A percentile compares a stretch with the other conserved stretches of the same genome.
These are phyloP conservation scores for Dendroctonus ponderosae DNA, from an alignment of 1,140 invertebrate species.

Conservation along the genomic window DNA sequence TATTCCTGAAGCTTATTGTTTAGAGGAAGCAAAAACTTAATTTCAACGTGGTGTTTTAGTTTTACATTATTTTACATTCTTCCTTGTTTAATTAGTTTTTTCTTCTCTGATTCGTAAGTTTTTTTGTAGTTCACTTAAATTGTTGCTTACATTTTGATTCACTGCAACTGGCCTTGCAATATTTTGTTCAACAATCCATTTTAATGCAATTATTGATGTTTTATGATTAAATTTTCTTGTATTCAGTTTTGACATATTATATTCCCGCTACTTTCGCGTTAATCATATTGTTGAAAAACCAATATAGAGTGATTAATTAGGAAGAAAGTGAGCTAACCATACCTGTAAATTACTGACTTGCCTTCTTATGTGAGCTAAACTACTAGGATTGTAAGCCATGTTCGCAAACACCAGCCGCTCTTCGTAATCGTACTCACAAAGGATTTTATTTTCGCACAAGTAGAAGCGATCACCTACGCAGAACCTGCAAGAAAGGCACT, in stretches of 20 bases:
- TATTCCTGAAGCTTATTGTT: too few species aligned
- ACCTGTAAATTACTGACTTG: constrained; percentile 79
- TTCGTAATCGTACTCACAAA: constrained; percentile 97
- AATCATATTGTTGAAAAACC: neutral
- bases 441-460: constrained; percentile 94
- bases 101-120: too few species aligned
- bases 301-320: too few species aligned
- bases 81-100: too few species aligned
- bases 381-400: constrained; percentile 87
- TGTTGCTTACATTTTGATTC: neutral
- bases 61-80: too few species aligned
- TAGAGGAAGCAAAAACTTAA: too few species aligned
- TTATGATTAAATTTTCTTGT: neutral
- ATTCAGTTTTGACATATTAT: neutral
- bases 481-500: constrained; percentile 65
- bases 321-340: constrained; percentile 30
- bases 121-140: neutral
- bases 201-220: neutral
- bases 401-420: constrained; percentile 87
- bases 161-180: neutral
- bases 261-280: neutral
- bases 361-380: constrained; percentile 80
- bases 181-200: neutral
- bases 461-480: constrained; percentile 96
- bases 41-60: too few species aligned